Evolutionary conservation across 2,888 invertebrate genomes (phyloP).

Genomic region (Luperina nickerlii): DNA sequence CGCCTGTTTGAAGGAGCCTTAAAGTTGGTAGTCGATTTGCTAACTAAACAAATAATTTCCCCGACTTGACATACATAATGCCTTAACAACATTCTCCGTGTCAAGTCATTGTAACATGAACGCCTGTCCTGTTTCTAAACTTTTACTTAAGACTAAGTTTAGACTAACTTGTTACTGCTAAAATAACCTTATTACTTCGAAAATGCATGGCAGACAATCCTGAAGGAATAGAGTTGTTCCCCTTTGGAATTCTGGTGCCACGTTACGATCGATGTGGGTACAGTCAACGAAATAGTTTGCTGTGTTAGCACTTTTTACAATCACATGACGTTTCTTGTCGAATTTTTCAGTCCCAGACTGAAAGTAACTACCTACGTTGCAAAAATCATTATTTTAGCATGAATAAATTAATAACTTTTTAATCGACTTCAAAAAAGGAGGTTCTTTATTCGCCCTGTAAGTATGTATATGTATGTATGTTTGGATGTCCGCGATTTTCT

Average conservation of each 20-base stretch:
- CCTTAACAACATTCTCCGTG: background rate
- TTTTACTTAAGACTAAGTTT: conserved; percentile 21
- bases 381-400: too few species aligned
- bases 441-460: too few species aligned
- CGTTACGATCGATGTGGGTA: conserved; percentile 11
- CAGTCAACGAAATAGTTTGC: conserved; percentile 1
- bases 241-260: background rate
- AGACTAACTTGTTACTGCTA: conserved; percentile 26
- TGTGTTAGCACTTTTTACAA: background rate
- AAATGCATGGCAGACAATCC: conserved; percentile 42
- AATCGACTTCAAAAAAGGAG: too few species aligned
- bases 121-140: background rate
- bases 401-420: too few species aligned
- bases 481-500: too few species aligned
- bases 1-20: too few species aligned
- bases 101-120: background rate
- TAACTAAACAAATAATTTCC: too few species aligned
- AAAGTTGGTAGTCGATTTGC: background rate
- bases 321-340: background rate
- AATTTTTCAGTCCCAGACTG: background rate
- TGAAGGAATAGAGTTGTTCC: conserved; percentile 45
- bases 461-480: too few species aligned
- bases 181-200: conserved; percentile 37
- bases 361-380: too few species aligned
- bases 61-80: background rate